Percentiles rank a stretch among this genome's conserved stretches.
Conservation (phyloP, 2,797 vertebrate species). For the Tarsius wallacei region DNA sequence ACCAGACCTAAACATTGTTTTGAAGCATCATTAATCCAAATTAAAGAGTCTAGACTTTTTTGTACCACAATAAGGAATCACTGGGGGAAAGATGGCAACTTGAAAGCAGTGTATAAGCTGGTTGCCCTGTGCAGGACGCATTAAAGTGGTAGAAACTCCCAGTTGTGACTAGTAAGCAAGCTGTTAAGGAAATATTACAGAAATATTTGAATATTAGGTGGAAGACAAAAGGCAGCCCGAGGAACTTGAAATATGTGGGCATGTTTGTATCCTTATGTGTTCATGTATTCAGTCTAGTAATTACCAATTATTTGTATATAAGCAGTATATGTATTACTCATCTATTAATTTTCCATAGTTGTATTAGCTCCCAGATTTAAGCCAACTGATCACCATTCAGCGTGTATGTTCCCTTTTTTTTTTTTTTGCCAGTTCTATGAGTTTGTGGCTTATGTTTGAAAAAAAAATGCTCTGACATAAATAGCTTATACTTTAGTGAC, state of each 20-base stretch:
- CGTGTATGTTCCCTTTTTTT: not conserved
- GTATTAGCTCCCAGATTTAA: not conserved
- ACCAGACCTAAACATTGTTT: not conserved
- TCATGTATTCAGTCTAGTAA: too few species aligned
- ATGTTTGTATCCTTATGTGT: not conserved
- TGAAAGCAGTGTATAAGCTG: not conserved
- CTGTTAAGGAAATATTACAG: not conserved
- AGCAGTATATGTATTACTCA: not conserved
- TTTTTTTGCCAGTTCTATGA: not conserved
- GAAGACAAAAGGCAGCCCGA: not conserved
- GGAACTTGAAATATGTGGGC: not conserved
- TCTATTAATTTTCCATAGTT: not conserved
- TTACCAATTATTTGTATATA: too few species aligned
- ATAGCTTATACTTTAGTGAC: not conserved
- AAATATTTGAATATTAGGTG: too few species aligned
- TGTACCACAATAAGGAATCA: conserved; percentile 44
- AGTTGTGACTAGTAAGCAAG: not conserved
- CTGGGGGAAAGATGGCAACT: not conserved
- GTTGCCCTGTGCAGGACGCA: not conserved
- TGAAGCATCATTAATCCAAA: conserved; percentile 57
- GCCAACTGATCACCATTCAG: not conserved
- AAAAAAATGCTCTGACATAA: not conserved
- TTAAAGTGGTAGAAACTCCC: not conserved
- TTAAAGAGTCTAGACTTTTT: conserved; percentile 39
- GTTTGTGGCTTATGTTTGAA: not conserved